Evolutionary conservation across 2,888 invertebrate genomes (phyloP), one percentile per base, ranked within the genome.

Genomic region (Incurvaria masculella): DNA sequence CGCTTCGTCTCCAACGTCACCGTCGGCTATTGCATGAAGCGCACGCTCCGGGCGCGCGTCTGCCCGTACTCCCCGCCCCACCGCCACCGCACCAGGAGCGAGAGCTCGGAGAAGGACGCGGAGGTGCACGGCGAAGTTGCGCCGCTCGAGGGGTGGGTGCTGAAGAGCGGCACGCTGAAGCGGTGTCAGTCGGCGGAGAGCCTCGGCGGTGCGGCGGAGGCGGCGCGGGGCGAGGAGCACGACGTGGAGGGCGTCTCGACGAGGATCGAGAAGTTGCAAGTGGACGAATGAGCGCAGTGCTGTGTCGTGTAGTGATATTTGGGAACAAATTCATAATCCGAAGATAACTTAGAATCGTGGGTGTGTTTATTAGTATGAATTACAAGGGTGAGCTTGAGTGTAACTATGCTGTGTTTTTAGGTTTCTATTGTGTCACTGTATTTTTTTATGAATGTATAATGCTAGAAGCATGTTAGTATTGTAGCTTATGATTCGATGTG

Each of bases 131-230:
- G 49, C 62, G 64, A 48, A 47, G 64, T 44, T 8, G 44, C 42
- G 2, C 27, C 49, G 2, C 50, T 49, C 23, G 55, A 52, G 46
- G 27, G 27, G 14, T 11, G 14, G 10, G 52, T 50, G 18, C 47
- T 10, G 4, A 23, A 33, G 33, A 8, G 6, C 33, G 33, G 6
- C 33, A 33, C n/a, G n/a, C n/a, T 33, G 33, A 84, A 84, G 63
- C 80, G 83, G 52, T 82, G 83, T 51, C 83, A 83, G 60, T 84
- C 84, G 1, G 68, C 84, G 39, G 84, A 85, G 59, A 83, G 82
- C 63, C 75, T 84, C 21, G 73, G 69, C 52, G 58, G 76, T 33
- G 59, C 63, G 47, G 69, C 60, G 55, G 80, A 8, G 68, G 83
- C 53, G 51, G 71, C n/a, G 60, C 63, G 5, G 53, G 64, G 2